phyloP scores from a whole-genome alignment of 2,888 invertebrate genomes.

The Flabesymbios commensalis region DNA sequence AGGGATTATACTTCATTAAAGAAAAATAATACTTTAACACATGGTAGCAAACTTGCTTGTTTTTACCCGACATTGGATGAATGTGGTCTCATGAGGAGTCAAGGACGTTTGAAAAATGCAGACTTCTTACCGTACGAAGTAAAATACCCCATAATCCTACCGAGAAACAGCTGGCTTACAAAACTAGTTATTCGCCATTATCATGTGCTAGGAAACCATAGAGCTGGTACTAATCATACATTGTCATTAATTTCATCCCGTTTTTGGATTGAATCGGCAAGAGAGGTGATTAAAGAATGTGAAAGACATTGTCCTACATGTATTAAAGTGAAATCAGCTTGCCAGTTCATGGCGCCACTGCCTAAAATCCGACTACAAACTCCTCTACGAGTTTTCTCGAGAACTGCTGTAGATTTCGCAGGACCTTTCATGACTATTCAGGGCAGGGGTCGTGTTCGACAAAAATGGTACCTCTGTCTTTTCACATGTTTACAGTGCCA shows the following conservation, averaged over 20 bases:
- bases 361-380: not conserved
- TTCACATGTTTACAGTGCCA: not conserved
- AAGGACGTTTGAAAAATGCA: not conserved
- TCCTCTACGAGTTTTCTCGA: not conserved
- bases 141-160: not conserved
- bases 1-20: too few species aligned
- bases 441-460: not conserved
- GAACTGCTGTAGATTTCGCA: slow-evolving; percentile 2
- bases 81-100: not conserved
- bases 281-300: slow-evolving; percentile 2
- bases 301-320: not conserved
- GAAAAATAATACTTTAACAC: too few species aligned
- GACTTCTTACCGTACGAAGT: not conserved
- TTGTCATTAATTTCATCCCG: not conserved
- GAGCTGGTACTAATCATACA: not conserved
- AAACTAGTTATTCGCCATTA: slow-evolving; percentile 1
- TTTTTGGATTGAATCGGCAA: not conserved
- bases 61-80: not conserved
- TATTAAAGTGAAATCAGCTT: not conserved
- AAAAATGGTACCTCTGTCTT: not conserved
- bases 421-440: slow-evolving; percentile 9
- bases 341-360: slow-evolving; percentile 2
- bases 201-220: not conserved
- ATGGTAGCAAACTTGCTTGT: not conserved
- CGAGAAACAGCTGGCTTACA: not conserved